Evolutionary conservation across 2,113 vertebrate genomes (phyloP), one percentile per base, ranked within the genome.

Genomic region (Zapornia atra): DNA sequence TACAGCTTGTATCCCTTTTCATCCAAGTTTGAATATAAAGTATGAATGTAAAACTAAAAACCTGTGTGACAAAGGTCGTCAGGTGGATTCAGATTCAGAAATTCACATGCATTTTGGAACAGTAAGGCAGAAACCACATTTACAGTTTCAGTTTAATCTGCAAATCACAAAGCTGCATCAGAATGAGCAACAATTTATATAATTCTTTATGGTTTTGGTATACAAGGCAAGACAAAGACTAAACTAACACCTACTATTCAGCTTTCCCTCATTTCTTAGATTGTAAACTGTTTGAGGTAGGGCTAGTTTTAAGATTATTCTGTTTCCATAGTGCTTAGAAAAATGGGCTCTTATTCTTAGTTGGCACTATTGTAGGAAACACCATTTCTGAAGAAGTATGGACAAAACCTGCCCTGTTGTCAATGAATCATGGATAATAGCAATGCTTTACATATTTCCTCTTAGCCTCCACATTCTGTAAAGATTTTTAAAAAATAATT

Each of bases 251-350:
- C 63, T 48, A 46, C 82, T 94, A 77, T 89, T 46, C 84, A 95
- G 90, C 75, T 91, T 93, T 91, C 68, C 94, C 82, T 94, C 88
- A 93, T 95, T 95, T 81, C 60, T 91, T 65, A 87, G 71, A 28
- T 73, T 93, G 72, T 93, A 93, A 90, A 95, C 85, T 94, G 64
- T 83, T 92, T 86, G 68, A 96, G 88, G 82, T 93, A 96, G 85
- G 88, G 88, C 72, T 94, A 73, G 76, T 94, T 91, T 96, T 57
- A 82, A 94, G 73, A 95, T 93, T 88, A 60, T 83, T 86, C 82
- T 88, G 92, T 95, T 97, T 96, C 93, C 96, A 95, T 83, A 94
- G 88, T 36, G 69, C 88, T 92, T 82, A 83, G 86, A 90, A 94
- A 90, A 92, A 81, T 68, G 57, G 68, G 40, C 71, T 85, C 53